phyloP scores from a whole-genome alignment of 1,140 invertebrate species.

The Cotesia vestalis region DNA sequence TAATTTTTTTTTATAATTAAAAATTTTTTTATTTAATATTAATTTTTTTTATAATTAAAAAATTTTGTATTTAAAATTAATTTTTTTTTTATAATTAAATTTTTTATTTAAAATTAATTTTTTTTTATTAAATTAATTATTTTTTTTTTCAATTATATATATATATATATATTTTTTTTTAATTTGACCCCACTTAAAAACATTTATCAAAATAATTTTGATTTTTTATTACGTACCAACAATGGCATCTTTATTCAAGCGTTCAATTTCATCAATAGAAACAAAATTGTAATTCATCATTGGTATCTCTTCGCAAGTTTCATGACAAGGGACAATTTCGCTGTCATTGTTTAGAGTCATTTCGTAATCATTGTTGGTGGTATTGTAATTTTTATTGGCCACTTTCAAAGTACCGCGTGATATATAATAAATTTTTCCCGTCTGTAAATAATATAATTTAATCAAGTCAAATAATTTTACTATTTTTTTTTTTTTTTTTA shows the following conservation, averaged over 20 bases:
- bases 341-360: slow-evolving; percentile 89
- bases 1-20: too few species aligned
- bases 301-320: slow-evolving; percentile 74
- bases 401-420: slow-evolving; percentile 83
- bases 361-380: slow-evolving; percentile 94
- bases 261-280: slow-evolving; percentile 79
- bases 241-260: slow-evolving; percentile 72
- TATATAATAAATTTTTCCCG: slow-evolving; percentile 89
- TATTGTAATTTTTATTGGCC: slow-evolving; percentile 90
- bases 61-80: too few species aligned
- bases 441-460: slow-evolving; percentile 63
- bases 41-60: too few species aligned
- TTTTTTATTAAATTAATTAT: too few species aligned
- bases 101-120: too few species aligned
- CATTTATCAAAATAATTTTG: neutral
- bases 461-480: slow-evolving; percentile 7
- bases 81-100: too few species aligned
- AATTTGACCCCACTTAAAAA: too few species aligned
- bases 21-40: too few species aligned
- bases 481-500: slow-evolving; percentile 1
- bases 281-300: slow-evolving; percentile 85
- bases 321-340: slow-evolving; percentile 75
- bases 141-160: too few species aligned
- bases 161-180: too few species aligned
- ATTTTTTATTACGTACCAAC: slow-evolving; percentile 70